Evolutionary conservation across 2,113 vertebrate genomes (phyloP), one percentile per base, ranked within the genome.

Genomic region (Osmerus eperlanus): DNA sequence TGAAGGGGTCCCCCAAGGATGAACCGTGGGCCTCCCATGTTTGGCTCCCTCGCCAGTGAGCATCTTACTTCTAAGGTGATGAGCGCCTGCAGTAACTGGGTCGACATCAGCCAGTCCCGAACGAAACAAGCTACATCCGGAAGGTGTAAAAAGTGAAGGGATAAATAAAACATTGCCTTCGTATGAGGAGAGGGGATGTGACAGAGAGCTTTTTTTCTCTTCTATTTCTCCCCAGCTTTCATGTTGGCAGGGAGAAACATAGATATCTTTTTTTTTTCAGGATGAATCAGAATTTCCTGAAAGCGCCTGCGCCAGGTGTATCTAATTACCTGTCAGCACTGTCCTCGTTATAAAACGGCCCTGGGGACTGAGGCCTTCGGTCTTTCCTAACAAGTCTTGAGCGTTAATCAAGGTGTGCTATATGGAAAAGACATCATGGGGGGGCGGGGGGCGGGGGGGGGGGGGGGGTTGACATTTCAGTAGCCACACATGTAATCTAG

Each of bases 251-350:
- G 74, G 84, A 4, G 68, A 83, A 80, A 77, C 76, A 79, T 6
- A 36, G 7, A 4, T 32, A 3, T 32, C 32, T 28, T 3, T 87
- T 89, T 60, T 83, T 87, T 89, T 89, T 86, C 76, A 67, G 83
- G 88, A 90, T 88, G 85, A 91, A 88, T 89, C 74, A 76, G 84
- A 83, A 85, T 85, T 86, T 91, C 67, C 82, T 77, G 80, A 86
- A 75, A 87, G 77, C 59, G 80, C 76, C 88, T 59, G 81, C 75
- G 85, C 88, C 85, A 92, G 86, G 85, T 89, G 90, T 85, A 82
- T 81, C 91, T 91, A 92, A 92, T 94, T 92, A 93, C 91, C 84
- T 86, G 84, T 86, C 88, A 87, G 82, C 56, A 70, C 81, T 47
- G 77, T 83, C 84, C 87, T 91, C 87, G 85, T 90, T 90, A 88